Conservation (phyloP, 2,113 vertebrate species). For the western clawed frog (Xenopus tropicalis) region UCB_Xtro_10.0 CM004448.2:56145001-56145500, state of each 20-base stretch:
- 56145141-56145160: background rate
- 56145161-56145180: background rate
- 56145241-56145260: background rate
- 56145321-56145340: too few species aligned
- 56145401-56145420: too few species aligned
- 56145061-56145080: slow-evolving; percentile 3
- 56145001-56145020: background rate
- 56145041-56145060: background rate
- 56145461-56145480: too few species aligned
- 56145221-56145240: background rate
- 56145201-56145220: background rate
- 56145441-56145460: too few species aligned
- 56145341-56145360: too few species aligned
- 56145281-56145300: too few species aligned
- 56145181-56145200: background rate
- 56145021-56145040: background rate
- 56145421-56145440: too few species aligned
- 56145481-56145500: too few species aligned
- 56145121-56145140: background rate
- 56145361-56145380: too few species aligned
- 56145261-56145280: background rate
- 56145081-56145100: background rate
- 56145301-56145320: too few species aligned
- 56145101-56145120: background rate
- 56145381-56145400: too few species aligned